Conservation (phyloP, 2,113 vertebrate genomes). For the Poicephalus gulielmi region DNA sequence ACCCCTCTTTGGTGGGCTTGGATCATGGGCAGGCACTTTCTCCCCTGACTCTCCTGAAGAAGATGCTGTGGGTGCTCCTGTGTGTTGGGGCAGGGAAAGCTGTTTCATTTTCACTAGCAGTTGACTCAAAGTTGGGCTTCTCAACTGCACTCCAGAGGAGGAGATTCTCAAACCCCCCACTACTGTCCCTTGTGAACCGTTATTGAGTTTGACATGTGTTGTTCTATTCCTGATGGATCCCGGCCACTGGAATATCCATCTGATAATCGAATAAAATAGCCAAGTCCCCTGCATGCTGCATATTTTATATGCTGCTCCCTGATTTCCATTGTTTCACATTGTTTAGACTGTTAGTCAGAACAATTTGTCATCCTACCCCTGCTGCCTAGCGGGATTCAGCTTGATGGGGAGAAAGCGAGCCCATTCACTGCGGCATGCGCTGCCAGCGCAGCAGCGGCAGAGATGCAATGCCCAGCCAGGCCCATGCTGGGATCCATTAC, state of each 20-base stretch:
- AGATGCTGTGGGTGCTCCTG: neutral
- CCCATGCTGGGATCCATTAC: neutral
- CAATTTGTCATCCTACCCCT: constrained; percentile 55
- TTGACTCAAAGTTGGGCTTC: neutral
- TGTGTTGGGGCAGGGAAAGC: neutral
- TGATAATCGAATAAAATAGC: constrained; percentile 40
- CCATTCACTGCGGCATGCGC: accelerated
- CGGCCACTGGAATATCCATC: constrained; percentile 58
- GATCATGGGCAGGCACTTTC: neutral
- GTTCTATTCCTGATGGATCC: constrained; percentile 40
- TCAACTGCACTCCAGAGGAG: neutral
- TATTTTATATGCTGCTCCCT: constrained; percentile 32
- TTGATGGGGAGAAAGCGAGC: neutral
- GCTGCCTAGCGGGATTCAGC: constrained; percentile 21
- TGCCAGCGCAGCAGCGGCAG: neutral
- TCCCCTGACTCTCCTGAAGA: neutral
- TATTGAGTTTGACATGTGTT: constrained; percentile 45
- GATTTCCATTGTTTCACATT: constrained; percentile 51
- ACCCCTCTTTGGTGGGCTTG: neutral
- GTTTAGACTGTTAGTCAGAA: constrained; percentile 61
- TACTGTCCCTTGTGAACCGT: neutral
- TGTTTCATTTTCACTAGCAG: neutral
- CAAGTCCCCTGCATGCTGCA: neutral
- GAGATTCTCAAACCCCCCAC: neutral
- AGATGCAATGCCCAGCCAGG: neutral